Percentiles rank a stretch among this genome's conserved stretches.
Conservation (phyloP, 2,888 invertebrate genomes). For the Coleophora deauratella region DNA sequence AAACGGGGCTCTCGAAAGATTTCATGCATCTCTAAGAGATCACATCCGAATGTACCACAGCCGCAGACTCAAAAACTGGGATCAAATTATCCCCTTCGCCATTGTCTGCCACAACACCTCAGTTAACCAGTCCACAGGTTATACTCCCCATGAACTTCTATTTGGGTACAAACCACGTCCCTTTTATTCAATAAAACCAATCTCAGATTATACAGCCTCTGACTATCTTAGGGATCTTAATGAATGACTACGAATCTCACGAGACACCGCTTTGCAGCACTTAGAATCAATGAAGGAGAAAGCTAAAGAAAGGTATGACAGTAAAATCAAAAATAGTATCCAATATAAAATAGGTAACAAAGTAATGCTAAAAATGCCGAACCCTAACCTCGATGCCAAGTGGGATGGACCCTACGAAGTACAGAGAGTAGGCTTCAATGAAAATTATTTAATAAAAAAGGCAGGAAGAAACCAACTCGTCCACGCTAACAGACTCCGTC, state of each 20-base stretch:
- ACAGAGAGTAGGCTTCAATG: slow-evolving; percentile 21
- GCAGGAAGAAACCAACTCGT: slow-evolving; percentile 15
- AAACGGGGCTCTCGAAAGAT: slow-evolving; percentile 27
- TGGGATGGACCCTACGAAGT: slow-evolving; percentile 27
- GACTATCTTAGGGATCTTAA: slow-evolving; percentile 26
- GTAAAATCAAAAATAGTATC: slow-evolving; percentile 20
- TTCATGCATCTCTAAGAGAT: slow-evolving; percentile 27
- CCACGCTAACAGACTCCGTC: slow-evolving; percentile 20
- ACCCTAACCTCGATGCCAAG: slow-evolving; percentile 26
- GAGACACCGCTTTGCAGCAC: slow-evolving; percentile 21
- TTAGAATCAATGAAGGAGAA: slow-evolving; percentile 25
- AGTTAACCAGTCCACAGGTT: slow-evolving; percentile 23
- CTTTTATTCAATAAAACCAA: slow-evolving; percentile 21
- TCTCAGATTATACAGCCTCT: slow-evolving; percentile 19
- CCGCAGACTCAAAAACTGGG: slow-evolving; percentile 21
- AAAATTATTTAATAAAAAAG: slow-evolving; percentile 20
- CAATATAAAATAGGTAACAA: slow-evolving; percentile 18
- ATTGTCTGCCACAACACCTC: slow-evolving; percentile 31
- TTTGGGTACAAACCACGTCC: slow-evolving; percentile 28
- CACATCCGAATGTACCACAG: slow-evolving; percentile 28
- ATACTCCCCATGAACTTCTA: slow-evolving; percentile 26
- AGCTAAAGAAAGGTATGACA: slow-evolving; percentile 26
- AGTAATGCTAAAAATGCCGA: slow-evolving; percentile 23
- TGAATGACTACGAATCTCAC: slow-evolving; percentile 21
- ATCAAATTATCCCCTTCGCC: slow-evolving; percentile 28